Evolutionary conservation across 2,888 invertebrate genomes (phyloP).

Genomic region (Drosophila kanekoi): DNA sequence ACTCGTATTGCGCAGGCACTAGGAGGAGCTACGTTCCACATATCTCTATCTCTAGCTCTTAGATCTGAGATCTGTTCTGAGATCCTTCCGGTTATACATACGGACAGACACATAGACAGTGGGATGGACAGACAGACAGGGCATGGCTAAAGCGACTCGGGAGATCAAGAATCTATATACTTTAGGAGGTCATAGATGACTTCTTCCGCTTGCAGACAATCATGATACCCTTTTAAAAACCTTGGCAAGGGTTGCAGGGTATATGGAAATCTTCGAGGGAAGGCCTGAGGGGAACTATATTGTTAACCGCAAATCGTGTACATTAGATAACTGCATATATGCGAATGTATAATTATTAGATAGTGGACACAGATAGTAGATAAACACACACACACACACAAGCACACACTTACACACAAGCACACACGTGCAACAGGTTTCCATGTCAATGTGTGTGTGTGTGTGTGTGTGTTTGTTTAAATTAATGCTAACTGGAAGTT

Average conservation of each 20-base stretch:
- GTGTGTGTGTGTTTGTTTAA: background rate
- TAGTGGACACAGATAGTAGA: background rate
- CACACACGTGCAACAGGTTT: background rate
- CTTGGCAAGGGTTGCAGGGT: too few species aligned
- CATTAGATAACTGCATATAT: slow-evolving; percentile 44
- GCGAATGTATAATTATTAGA: slow-evolving; percentile 35
- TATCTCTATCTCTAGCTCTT: too few species aligned
- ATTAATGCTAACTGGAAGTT: slow-evolving; percentile 2
- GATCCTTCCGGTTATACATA: too few species aligned
- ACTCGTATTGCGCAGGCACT: too few species aligned
- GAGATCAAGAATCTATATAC: too few species aligned
- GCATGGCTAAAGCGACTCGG: too few species aligned
- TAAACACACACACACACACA: slow-evolving; percentile 1
- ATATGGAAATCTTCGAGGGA: slow-evolving; percentile 8
- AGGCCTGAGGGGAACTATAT: background rate
- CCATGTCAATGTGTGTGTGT: too few species aligned
- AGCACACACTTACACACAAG: background rate
- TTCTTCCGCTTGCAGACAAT: background rate
- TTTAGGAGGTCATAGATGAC: too few species aligned
- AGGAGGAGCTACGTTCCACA: too few species aligned
- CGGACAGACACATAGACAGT: too few species aligned
- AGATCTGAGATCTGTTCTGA: too few species aligned
- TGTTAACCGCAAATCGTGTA: slow-evolving; percentile 38
- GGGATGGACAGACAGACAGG: too few species aligned
- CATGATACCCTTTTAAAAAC: background rate